Conservation (phyloP, 64 coral and sea anemone genomes). For the Platygyra sinensis region DNA sequence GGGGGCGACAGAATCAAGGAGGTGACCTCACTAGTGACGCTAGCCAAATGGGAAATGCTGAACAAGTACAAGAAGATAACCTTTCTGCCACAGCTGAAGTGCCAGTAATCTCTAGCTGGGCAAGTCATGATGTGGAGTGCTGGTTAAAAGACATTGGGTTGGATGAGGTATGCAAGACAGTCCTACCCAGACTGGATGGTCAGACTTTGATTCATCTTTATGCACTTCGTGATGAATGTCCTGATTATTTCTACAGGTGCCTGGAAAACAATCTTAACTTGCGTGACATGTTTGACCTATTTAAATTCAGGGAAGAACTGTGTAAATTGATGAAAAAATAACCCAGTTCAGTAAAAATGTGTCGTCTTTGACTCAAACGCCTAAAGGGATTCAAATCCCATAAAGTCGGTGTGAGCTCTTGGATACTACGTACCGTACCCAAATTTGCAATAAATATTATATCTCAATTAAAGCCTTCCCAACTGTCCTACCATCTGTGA, state of each 20-base stretch:
- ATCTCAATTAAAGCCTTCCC: no score
- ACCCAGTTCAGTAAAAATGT: no score
- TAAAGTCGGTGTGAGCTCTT: no score
- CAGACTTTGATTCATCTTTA: not conserved
- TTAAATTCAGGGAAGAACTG: not conserved
- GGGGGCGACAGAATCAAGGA: not conserved
- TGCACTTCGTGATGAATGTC: not conserved
- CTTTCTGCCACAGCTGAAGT: not conserved
- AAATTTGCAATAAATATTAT: no score
- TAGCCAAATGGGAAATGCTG: not conserved
- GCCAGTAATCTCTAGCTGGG: slow-evolving; percentile 31
- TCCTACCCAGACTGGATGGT: slow-evolving; percentile 14
- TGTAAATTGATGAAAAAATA: not conserved
- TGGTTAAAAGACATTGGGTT: slow-evolving; percentile 63
- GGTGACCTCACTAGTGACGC: not conserved
- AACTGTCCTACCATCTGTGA: no score
- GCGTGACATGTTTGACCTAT: not conserved
- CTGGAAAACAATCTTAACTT: not conserved
- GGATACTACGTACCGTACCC: no score
- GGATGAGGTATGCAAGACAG: slow-evolving; percentile 50
- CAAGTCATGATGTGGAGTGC: slow-evolving; percentile 37
- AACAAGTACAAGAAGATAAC: not conserved
- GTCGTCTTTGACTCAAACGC: no score
- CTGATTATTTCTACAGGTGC: not conserved
- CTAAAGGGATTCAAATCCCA: no score